A percentile compares a stretch with the other conserved stretches of the same genome.
These are phyloP conservation scores for Suncus etruscus DNA, from an alignment of 2,113 vertebrate species.

Conservation along the genomic window DNA sequence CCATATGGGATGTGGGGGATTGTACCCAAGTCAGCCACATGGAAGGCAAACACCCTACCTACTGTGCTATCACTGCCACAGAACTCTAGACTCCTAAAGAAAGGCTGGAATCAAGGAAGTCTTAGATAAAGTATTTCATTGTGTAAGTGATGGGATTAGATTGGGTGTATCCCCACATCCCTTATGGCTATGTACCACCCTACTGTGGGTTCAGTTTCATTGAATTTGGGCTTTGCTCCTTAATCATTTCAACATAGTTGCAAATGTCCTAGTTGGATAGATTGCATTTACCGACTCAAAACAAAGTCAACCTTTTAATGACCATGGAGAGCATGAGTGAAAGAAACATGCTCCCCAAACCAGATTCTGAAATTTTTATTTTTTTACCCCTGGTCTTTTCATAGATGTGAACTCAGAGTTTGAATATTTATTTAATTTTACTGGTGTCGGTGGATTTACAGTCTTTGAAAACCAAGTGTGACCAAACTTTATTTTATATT, in stretches of 20 bases:
- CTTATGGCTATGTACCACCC: too few relatives aligned
- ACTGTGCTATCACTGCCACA: too few relatives aligned
- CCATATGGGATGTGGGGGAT: too few relatives aligned
- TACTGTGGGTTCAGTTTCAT: neutral
- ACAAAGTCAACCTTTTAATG: conserved; percentile 11
- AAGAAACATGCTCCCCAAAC: neutral
- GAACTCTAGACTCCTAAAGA: neutral
- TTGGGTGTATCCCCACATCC: neutral
- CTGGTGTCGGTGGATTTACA: conserved; percentile 85
- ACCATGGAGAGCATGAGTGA: neutral
- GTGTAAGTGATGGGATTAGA: neutral
- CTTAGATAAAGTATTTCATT: neutral
- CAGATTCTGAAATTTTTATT: conserved; percentile 56
- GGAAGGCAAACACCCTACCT: too few relatives aligned
- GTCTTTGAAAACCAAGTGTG: conserved; percentile 79
- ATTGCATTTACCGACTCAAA: neutral
- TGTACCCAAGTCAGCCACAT: too few relatives aligned
- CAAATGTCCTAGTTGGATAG: conserved; percentile 1
- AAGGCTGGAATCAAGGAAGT: neutral
- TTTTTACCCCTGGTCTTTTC: conserved; percentile 56
- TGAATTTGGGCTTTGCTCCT: neutral
- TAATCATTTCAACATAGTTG: neutral
- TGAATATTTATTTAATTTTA: conserved; percentile 84
- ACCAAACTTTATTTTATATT: conserved; percentile 73
- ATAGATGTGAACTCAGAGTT: conserved; percentile 64